Base-by-base conservation (phyloP, 2,797 vertebrate species). In the Neopelma chrysocephalum region DNA sequence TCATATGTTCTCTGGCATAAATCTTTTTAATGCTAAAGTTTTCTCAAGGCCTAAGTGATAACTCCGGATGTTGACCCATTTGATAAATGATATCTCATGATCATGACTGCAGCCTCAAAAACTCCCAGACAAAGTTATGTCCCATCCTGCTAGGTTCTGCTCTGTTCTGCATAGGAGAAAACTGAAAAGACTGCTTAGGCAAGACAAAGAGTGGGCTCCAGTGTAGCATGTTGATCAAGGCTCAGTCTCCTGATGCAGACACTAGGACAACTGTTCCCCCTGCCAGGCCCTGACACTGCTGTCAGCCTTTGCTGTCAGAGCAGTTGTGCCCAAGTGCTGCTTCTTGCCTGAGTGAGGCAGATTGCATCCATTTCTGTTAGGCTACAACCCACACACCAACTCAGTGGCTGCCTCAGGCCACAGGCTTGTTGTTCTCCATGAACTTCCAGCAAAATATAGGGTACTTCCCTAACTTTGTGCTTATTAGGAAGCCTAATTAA, bases 31-130 rank as follows among this genome's bases (percentile, higher is more conserved):
- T 92, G 65, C 25, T 82, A 34, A 81, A 84, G 32, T 89, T 83
- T 96, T 95, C 88, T 96, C 70, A 84, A 73, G 68, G 27, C 50
- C 65, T 84, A 56, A 88, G n/a, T 62, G 86, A 70, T 90, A 76
- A 87, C 77, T 90, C 80, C 6, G 31, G 93, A 94, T 93, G 90
- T 90, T 96, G 94, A 94, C 88, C 96, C 94, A 92, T 79, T 84
- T 96, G 90, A 92, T 93, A 71, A 95, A 96, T 94, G 61, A 12
- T 72, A 54, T 62, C 89, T 86, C 86, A 82, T 93, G 88, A 90
- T 60, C 69, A 86, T 90, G 88, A 92, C 58, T 89, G 47, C 66
- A 95, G 82, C 23, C n/a, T 51, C 47, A 29, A 68, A 94, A 91
- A 26, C 69, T 94, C 45, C 40, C 25, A 40, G 66, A 75, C 47